Evolutionary conservation across 2,113 vertebrate species (phyloP).

Genomic region (Strix uralensis): DNA sequence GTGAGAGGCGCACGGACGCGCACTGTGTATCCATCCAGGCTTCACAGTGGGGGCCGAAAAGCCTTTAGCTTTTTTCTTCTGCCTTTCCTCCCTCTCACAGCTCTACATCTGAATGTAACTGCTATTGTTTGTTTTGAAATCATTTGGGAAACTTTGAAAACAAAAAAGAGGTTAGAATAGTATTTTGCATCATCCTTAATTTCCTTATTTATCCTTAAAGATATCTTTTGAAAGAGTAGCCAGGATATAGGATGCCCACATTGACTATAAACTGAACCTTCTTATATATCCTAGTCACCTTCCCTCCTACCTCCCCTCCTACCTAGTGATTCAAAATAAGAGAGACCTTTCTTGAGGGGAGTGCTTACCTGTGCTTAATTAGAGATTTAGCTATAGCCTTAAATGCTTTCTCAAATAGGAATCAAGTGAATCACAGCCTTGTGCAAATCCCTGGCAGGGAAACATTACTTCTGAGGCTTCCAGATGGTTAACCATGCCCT

Average conservation of each 20-base stretch:
- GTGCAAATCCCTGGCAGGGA: slow-evolving; percentile 38
- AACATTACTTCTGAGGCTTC: not conserved
- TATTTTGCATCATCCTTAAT: not conserved
- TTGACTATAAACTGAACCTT: not conserved
- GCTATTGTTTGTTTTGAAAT: not conserved
- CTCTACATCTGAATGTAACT: not conserved
- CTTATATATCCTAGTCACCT: not conserved
- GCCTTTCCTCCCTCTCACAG: not conserved
- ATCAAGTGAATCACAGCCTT: slow-evolving; percentile 19
- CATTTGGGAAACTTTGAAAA: not conserved
- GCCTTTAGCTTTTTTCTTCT: not conserved
- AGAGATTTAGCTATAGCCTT: not conserved
- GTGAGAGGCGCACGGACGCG: fast-evolving
- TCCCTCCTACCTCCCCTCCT: not conserved
- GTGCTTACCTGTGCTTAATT: not conserved
- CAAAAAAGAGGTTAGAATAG: not conserved
- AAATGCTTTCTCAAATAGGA: not conserved
- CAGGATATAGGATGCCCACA: not conserved
- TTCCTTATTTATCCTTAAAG: not conserved
- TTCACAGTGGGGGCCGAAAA: not conserved
- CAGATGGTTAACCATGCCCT: slow-evolving; percentile 51
- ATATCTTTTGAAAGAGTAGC: not conserved
- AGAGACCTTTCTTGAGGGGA: not conserved
- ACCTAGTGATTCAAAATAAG: not conserved
- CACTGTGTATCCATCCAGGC: not conserved